Conservation (phyloP, 2,113 vertebrate genomes). For the Phylloscopus trochiloides region DNA sequence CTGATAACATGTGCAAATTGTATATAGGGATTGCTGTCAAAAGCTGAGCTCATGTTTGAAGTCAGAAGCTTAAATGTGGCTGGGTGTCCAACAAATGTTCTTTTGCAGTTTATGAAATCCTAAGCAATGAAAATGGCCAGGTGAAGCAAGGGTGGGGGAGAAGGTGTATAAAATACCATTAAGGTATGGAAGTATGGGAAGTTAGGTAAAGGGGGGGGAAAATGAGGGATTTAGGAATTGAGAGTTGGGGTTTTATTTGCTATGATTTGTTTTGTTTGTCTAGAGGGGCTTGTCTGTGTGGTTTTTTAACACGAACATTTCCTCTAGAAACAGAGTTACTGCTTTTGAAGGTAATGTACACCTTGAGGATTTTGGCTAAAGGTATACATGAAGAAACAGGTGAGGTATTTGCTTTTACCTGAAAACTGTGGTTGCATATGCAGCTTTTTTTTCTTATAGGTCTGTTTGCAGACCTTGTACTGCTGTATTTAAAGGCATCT, state of each 20-base stretch:
- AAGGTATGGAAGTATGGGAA: background rate
- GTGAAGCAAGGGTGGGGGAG: background rate
- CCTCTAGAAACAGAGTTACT: background rate
- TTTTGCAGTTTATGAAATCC: rapidly evolving
- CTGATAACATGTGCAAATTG: background rate
- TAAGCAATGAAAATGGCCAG: background rate
- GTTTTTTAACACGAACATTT: rapidly evolving
- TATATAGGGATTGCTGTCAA: background rate
- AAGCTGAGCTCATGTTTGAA: background rate
- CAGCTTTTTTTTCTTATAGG: background rate
- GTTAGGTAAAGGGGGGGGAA: background rate
- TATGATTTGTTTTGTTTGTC: background rate
- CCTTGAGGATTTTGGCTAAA: background rate
- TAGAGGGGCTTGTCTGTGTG: background rate
- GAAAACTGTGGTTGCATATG: background rate
- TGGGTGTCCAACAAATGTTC: background rate
- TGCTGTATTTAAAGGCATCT: background rate
- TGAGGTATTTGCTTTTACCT: background rate
- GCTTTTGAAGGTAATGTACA: background rate
- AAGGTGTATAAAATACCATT: background rate
- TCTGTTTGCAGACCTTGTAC: background rate
- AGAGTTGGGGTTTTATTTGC: background rate
- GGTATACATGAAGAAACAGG: background rate
- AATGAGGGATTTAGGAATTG: background rate
- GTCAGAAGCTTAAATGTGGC: background rate